Conservation (phyloP, 1,140 invertebrate species). For the Scaptomyza pallida region DNA sequence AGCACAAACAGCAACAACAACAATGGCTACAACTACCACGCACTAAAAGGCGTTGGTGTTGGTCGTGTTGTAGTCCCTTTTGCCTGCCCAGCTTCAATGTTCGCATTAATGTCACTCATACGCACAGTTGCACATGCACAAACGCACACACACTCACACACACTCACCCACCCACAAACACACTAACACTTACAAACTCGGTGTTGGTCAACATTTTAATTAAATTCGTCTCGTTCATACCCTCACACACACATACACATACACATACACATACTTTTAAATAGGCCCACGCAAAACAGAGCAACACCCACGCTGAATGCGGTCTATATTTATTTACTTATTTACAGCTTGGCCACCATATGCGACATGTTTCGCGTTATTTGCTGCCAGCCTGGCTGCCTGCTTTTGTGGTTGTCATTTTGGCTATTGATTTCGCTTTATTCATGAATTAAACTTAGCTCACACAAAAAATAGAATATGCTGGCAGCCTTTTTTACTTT, state of each 20-base stretch:
- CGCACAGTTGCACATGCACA: constrained; percentile 76
- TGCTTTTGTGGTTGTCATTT: constrained; percentile 54
- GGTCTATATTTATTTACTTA: constrained; percentile 75
- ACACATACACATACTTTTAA: constrained; percentile 13
- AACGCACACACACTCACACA: constrained; percentile 7
- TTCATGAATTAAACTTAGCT: constrained; percentile 38
- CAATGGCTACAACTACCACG: constrained; percentile 28
- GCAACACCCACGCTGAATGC: constrained; percentile 29
- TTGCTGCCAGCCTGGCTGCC: constrained; percentile 5
- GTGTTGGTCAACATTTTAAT: constrained; percentile 78
- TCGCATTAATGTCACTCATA: constrained; percentile 81
- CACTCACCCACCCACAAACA: no score
- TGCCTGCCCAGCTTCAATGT: constrained; percentile 59
- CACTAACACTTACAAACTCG: constrained; percentile 4
- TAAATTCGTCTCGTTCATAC: constrained; percentile 62
- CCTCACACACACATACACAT: constrained; percentile 29
- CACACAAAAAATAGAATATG: constrained; percentile 4
- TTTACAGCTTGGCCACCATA: constrained; percentile 64
- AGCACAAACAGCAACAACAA: constrained; percentile 50
- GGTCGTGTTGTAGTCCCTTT: constrained; percentile 20
- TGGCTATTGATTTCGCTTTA: constrained; percentile 46
- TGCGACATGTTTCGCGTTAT: constrained; percentile 66
- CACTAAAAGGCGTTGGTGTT: constrained; percentile 43
- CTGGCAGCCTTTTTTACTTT: constrained; percentile 19
- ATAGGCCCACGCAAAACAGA: neutral